A percentile compares a stretch with the other conserved stretches of the same genome.
These are phyloP conservation scores for Bergia sp. DNA, from an alignment of 92 coral and sea anemone species.

Conservation along the genomic window DNA sequence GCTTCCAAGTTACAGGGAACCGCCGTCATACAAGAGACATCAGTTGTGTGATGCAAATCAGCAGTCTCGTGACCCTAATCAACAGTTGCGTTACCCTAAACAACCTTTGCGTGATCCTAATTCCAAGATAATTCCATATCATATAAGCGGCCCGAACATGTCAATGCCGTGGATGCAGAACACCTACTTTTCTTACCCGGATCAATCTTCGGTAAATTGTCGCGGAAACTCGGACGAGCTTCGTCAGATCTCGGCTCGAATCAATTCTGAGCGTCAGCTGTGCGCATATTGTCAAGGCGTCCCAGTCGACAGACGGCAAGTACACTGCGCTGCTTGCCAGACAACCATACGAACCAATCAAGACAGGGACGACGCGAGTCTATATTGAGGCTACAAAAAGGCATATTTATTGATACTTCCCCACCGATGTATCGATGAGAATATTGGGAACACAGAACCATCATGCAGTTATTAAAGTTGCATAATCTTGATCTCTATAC, in stretches of 20 bases:
- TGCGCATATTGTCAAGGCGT: constrained; percentile 69
- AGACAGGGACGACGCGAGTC: constrained; percentile 37
- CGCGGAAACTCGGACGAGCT: constrained; percentile 52
- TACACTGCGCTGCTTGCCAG: constrained; percentile 76
- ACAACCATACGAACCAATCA: background rate
- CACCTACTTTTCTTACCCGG: background rate
- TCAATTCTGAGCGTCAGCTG: constrained; percentile 71
- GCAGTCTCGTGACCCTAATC: background rate
- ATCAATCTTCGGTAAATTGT: constrained; percentile 26
- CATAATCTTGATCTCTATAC: background rate
- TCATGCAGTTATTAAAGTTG: background rate
- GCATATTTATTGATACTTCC: background rate
- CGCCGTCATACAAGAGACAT: constrained; percentile 38
- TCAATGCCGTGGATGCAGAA: constrained; percentile 40
- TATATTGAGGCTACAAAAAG: constrained; percentile 34
- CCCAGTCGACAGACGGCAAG: constrained; percentile 71
- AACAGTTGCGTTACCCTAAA: background rate
- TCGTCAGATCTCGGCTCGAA: constrained; percentile 69
- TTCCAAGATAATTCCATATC: constrained; percentile 12
- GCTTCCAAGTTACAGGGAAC: constrained; percentile 30
- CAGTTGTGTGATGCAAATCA: constrained; percentile 21
- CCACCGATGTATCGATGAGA: background rate
- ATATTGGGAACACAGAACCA: background rate
- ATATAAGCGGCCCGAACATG: constrained; percentile 8
- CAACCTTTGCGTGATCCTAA: constrained; percentile 24